These are phyloP conservation scores for Eristalis arbustorum DNA, from an alignment of 2,888 invertebrate species.

Conservation along the genomic window DNA sequence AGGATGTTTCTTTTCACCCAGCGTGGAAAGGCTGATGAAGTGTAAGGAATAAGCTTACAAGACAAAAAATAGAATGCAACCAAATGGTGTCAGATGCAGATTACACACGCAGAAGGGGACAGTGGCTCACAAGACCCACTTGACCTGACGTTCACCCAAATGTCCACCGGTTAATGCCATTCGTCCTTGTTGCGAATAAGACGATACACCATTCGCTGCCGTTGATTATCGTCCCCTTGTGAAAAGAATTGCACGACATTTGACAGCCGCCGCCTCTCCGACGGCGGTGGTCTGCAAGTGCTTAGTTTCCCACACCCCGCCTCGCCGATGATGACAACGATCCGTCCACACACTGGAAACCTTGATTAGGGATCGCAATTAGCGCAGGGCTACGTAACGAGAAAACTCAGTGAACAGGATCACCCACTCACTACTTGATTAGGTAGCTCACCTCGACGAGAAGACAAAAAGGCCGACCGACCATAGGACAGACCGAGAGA, in stretches of 20 bases:
- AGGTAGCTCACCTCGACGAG: not conserved
- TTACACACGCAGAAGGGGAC: too few species aligned
- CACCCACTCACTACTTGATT: not conserved
- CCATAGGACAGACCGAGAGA: not conserved
- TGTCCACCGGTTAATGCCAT: too few species aligned
- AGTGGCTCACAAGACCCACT: too few species aligned
- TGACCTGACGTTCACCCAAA: too few species aligned
- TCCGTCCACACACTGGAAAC: not conserved
- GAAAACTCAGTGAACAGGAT: not conserved
- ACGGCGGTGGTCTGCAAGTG: not conserved
- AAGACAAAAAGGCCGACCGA: not conserved
- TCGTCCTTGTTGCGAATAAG: too few species aligned
- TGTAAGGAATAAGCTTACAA: too few species aligned
- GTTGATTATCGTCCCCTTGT: not conserved
- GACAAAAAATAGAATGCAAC: too few species aligned
- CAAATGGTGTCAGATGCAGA: too few species aligned
- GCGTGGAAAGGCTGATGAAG: too few species aligned
- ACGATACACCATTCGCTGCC: too few species aligned
- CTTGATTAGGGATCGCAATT: conserved; percentile 34
- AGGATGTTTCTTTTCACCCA: too few species aligned
- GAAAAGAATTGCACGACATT: not conserved
- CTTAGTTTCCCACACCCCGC: not conserved
- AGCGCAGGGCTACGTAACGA: not conserved
- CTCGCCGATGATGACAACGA: not conserved
- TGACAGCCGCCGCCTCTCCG: not conserved